These are phyloP conservation scores for Polietes domitor DNA, from an alignment of 2,888 invertebrate species.

Conservation along the genomic window DNA sequence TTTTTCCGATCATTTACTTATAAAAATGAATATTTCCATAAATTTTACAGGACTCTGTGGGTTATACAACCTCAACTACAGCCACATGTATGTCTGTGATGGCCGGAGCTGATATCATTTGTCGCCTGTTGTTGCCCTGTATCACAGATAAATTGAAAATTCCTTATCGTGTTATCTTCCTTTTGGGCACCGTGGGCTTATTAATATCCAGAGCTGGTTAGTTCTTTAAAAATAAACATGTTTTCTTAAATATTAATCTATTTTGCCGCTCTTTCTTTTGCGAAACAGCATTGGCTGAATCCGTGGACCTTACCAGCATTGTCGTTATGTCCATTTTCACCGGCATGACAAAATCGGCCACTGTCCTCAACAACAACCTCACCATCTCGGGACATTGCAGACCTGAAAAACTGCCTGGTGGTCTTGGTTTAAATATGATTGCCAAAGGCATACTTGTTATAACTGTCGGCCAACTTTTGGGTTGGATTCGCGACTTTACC, in stretches of 20 bases:
- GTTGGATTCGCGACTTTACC: slow-evolving; percentile 86
- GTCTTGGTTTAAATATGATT: slow-evolving; percentile 88
- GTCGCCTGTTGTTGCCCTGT: slow-evolving; percentile 85
- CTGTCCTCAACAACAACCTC: slow-evolving; percentile 88
- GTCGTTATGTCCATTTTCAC: slow-evolving; percentile 83
- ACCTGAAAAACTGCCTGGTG: slow-evolving; percentile 84
- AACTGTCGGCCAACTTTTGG: slow-evolving; percentile 84
- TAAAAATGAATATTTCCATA: too few relatives aligned
- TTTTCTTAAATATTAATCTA: not conserved
- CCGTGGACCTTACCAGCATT: slow-evolving; percentile 82
- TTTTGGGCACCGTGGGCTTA: slow-evolving; percentile 84
- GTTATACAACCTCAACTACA: slow-evolving; percentile 82
- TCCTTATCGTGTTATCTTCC: slow-evolving; percentile 84
- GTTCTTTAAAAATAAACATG: slow-evolving; percentile 4
- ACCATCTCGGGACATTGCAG: slow-evolving; percentile 86
- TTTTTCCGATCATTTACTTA: too few relatives aligned
- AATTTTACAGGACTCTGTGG: slow-evolving; percentile 75
- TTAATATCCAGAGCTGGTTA: slow-evolving; percentile 80
- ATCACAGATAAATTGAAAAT: slow-evolving; percentile 84
- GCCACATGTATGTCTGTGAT: slow-evolving; percentile 87
- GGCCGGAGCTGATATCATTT: slow-evolving; percentile 85
- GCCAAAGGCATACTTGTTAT: slow-evolving; percentile 86
- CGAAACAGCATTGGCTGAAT: slow-evolving; percentile 83
- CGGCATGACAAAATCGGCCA: slow-evolving; percentile 87
- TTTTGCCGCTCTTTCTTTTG: slow-evolving; percentile 31